Conservation (phyloP, 2,888 invertebrate genomes). For the Protonemura montana region DNA sequence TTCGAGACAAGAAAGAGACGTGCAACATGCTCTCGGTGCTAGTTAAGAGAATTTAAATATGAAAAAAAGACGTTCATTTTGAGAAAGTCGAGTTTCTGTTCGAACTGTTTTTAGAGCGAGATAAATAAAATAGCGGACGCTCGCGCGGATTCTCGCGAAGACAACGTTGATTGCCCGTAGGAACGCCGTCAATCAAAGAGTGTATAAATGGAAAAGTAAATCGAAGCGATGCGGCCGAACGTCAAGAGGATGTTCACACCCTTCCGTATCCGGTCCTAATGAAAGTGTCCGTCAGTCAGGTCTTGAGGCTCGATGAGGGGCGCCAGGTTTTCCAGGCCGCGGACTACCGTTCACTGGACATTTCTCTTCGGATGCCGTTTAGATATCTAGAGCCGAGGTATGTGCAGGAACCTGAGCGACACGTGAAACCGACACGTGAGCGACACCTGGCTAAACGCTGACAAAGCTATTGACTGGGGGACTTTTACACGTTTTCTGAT, state of each 20-base stretch:
- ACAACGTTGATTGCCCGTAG: constrained; percentile 23
- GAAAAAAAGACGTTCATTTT: background rate
- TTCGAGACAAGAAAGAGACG: background rate
- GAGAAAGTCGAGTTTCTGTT: background rate
- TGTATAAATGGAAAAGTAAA: constrained; percentile 24
- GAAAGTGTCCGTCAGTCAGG: constrained; percentile 40
- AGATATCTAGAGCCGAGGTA: background rate
- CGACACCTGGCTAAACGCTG: too few relatives aligned
- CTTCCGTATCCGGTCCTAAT: constrained; percentile 41
- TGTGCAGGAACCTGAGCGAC: background rate
- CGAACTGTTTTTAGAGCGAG: background rate
- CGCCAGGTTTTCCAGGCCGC: background rate
- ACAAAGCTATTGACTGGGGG: too few relatives aligned
- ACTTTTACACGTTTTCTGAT: too few relatives aligned
- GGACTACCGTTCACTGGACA: background rate
- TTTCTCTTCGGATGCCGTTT: too few relatives aligned
- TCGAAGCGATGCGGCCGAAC: constrained; percentile 24
- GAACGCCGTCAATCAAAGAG: constrained; percentile 35
- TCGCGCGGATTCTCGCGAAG: background rate
- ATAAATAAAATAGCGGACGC: background rate
- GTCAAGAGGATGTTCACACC: constrained; percentile 37
- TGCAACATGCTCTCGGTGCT: background rate
- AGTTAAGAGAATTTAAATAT: background rate
- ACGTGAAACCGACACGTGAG: too few relatives aligned
- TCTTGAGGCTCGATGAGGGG: constrained; percentile 3